Evolutionary conservation across 2,888 invertebrate species (phyloP).

Genomic region (Archips xylosteana): DNA sequence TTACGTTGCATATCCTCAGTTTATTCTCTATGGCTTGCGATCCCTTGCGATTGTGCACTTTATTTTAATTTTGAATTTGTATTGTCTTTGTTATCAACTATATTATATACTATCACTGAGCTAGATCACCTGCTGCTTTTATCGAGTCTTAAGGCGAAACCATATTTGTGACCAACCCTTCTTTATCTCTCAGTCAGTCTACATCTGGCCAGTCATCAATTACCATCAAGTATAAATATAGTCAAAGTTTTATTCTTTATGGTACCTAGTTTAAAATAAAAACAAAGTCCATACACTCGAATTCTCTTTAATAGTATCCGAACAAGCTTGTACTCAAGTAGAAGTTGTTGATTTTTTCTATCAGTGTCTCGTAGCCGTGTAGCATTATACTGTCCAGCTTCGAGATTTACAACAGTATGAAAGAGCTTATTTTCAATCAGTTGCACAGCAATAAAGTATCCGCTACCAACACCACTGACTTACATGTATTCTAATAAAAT

Average conservation of each 20-base stretch:
- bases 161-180: too few species aligned
- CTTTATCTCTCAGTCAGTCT: not conserved
- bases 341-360: constrained; percentile 40
- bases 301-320: not conserved
- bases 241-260: too few species aligned
- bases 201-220: not conserved
- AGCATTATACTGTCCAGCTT: constrained; percentile 38
- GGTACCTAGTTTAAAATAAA: too few species aligned
- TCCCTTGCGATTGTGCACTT: constrained; percentile 42
- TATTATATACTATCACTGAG: not conserved
- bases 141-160: not conserved
- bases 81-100: not conserved
- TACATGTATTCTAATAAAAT: constrained; percentile 47
- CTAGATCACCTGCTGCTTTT: not conserved
- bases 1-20: constrained; percentile 43
- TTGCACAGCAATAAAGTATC: constrained; percentile 58
- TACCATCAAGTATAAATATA: not conserved
- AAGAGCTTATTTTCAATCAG: constrained; percentile 61
- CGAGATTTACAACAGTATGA: constrained; percentile 42
- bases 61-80: not conserved
- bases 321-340: constrained; percentile 41
- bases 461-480: constrained; percentile 55
- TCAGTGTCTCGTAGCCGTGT: constrained; percentile 31
- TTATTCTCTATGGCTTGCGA: constrained; percentile 6
- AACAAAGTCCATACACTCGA: not conserved